Conservation (phyloP, 2,797 vertebrate genomes). For the Astyanax mexicanus region DNA sequence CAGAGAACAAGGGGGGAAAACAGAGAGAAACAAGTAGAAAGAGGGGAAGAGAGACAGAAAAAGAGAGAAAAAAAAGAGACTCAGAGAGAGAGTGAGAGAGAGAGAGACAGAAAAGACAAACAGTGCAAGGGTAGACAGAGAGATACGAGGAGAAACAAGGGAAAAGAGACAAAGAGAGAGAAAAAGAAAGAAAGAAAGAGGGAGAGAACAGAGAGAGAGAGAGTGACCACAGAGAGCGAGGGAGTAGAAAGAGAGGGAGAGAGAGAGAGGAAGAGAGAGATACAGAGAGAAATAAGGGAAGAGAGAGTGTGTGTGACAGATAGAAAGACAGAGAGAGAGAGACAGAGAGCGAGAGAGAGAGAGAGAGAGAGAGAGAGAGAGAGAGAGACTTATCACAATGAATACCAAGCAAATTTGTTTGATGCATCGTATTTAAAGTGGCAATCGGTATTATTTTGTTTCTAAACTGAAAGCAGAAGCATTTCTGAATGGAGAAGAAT, state of each 20-base stretch:
- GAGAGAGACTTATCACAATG: too few species aligned
- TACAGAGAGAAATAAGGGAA: neutral
- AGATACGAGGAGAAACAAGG: too few species aligned
- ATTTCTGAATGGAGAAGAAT: too few species aligned
- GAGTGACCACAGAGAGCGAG: too few species aligned
- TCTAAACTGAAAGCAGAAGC: too few species aligned
- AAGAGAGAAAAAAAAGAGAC: too few species aligned
- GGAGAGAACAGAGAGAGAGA: too few species aligned
- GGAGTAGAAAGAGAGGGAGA: slow-evolving; percentile 30
- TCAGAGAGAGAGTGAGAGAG: slow-evolving; percentile 7
- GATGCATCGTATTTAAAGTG: too few species aligned
- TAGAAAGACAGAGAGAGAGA: neutral
- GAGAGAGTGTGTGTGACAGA: neutral
- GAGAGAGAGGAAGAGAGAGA: neutral
- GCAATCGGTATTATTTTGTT: too few species aligned
- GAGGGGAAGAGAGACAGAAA: neutral
- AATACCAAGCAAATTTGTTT: too few species aligned
- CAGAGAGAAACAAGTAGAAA: slow-evolving; percentile 28
- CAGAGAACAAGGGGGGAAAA: neutral
- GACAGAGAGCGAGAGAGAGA: neutral
- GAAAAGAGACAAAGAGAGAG: neutral
- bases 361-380: slow-evolving; percentile 14
- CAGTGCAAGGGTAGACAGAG: neutral
- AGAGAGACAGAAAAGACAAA: neutral
- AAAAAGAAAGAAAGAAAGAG: too few species aligned